phyloP scores from a whole-genome alignment of 30 jellyfish, hydroid and myxozoan species.

The Turritopsis rubra region DNA sequence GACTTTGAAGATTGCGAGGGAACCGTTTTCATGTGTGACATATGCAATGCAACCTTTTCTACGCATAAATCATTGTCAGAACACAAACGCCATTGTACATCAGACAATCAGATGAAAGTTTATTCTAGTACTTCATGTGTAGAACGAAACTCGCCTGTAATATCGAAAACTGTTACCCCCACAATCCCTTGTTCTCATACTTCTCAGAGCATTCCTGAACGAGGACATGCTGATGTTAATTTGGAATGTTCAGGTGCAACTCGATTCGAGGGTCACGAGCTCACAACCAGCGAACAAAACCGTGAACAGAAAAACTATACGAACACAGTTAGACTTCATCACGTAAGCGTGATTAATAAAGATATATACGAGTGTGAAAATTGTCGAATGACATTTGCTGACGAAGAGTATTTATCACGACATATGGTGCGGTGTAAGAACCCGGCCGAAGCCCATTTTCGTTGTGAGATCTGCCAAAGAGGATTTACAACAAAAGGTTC shows the following conservation, averaged over 20 bases:
- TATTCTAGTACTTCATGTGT: not conserved
- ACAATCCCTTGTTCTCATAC: not conserved
- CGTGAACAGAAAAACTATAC: not conserved
- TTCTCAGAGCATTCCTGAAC: not conserved
- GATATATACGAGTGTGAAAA: slow-evolving; percentile 21
- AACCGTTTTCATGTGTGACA: slow-evolving; percentile 18
- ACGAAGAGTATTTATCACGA: slow-evolving; percentile 24
- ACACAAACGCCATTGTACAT: slow-evolving; percentile 1
- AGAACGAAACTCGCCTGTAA: not conserved
- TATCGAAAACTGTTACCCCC: not conserved
- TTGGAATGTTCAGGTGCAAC: not conserved
- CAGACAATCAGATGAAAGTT: not conserved
- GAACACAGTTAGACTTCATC: not conserved
- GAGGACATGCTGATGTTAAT: too few relatives aligned
- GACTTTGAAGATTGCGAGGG: slow-evolving; percentile 1
- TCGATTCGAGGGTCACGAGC: too few relatives aligned
- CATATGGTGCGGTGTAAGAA: slow-evolving; percentile 28
- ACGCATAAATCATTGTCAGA: not conserved
- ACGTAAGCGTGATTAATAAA: slow-evolving; percentile 5
- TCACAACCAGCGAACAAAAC: too few relatives aligned
- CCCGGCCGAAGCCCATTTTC: slow-evolving; percentile 22
- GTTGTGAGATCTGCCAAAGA: slow-evolving; percentile 26
- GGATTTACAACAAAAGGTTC: slow-evolving; percentile 41
- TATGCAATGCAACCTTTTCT: slow-evolving; percentile 1
- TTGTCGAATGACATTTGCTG: slow-evolving; percentile 40